A percentile compares a stretch with the other conserved stretches of the same genome.
Evolutionary conservation across 2,113 vertebrate genomes (phyloP).

Genomic region (Caloenas nicobarica): DNA sequence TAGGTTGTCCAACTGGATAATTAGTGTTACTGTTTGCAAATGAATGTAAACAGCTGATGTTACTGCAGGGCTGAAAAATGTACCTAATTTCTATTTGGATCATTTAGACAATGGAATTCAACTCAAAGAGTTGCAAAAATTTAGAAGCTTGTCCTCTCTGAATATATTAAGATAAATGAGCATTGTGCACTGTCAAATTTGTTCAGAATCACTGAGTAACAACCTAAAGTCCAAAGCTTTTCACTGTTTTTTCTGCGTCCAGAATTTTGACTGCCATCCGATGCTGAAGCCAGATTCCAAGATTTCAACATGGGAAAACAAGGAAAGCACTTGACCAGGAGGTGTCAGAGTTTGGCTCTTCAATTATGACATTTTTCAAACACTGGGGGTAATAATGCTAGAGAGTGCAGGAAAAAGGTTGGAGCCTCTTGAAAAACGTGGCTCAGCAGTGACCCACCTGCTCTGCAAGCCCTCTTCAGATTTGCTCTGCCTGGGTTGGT

Average conservation of each 20-base stretch:
- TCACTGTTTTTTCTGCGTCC: neutral
- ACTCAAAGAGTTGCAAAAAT: neutral
- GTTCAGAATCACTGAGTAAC: neutral
- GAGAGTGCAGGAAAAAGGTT: neutral
- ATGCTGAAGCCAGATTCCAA: neutral
- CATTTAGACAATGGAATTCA: neutral
- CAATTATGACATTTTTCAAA: rapidly evolving
- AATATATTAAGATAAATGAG: rapidly evolving
- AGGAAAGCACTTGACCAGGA: neutral
- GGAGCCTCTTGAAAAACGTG: neutral
- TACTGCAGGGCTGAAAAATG: neutral
- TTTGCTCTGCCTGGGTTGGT: neutral
- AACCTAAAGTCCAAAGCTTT: neutral
- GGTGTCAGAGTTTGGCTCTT: neutral
- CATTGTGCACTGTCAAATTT: neutral
- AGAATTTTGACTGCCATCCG: neutral
- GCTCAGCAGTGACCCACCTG: neutral
- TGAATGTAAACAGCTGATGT: neutral
- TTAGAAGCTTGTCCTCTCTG: neutral
- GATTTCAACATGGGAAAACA: neutral
- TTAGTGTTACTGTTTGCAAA: neutral
- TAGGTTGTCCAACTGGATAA: neutral
- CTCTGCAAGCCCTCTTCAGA: neutral
- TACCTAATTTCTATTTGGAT: neutral
- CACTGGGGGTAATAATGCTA: neutral